Conservation (phyloP, 2,797 vertebrate genomes). For the Peromyscus melanophrys region DNA sequence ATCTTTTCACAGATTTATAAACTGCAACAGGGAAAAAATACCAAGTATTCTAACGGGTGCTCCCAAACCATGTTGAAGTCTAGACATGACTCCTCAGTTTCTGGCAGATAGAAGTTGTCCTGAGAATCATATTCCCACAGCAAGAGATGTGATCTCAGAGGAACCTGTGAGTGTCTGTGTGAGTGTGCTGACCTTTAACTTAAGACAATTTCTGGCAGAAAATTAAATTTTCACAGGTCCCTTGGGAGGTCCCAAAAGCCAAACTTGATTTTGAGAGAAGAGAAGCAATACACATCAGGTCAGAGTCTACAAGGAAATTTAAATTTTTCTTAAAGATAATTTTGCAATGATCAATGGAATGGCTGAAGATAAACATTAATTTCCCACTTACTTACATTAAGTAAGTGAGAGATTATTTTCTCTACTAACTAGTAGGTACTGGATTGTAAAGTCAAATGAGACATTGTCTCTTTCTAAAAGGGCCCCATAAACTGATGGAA, state of each 20-base stretch:
- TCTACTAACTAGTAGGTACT: neutral
- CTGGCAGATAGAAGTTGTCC: neutral
- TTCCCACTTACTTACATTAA: neutral
- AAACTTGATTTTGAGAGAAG: conserved; percentile 43
- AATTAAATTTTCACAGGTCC: conserved; percentile 38
- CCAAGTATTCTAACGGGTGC: neutral
- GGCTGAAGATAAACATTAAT: neutral
- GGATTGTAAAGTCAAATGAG: neutral
- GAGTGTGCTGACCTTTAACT: conserved; percentile 51
- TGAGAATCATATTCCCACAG: conserved; percentile 28
- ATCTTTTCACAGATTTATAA: neutral
- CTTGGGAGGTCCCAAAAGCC: neutral
- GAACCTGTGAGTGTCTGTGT: conserved; percentile 12
- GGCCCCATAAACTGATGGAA: neutral
- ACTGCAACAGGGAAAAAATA: neutral
- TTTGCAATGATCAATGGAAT: conserved; percentile 10
- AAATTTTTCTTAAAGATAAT: neutral
- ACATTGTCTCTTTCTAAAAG: neutral
- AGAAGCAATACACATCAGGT: neutral
- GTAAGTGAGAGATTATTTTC: neutral
- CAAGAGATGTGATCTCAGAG: conserved; percentile 16
- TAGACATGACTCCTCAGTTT: neutral
- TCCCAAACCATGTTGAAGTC: neutral
- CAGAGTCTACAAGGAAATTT: conserved; percentile 22
- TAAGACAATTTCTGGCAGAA: conserved; percentile 13